A percentile compares a stretch with the other conserved stretches of the same genome.
phyloP scores from a whole-genome alignment of 2,113 vertebrate species.

The Hemichromis elongatus region DNA sequence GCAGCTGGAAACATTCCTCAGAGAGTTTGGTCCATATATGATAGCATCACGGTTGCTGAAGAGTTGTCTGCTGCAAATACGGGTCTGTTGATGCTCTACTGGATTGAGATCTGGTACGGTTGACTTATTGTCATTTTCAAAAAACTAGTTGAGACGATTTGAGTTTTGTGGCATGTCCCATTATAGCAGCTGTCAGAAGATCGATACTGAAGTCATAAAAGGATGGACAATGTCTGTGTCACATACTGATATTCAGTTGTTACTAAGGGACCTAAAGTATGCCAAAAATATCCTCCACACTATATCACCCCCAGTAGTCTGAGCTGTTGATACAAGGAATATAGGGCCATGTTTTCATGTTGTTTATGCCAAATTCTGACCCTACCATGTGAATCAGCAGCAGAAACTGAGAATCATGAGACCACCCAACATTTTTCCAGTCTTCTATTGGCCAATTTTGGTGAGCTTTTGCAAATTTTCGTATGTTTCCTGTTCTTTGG shows the following conservation, averaged over 20 bases:
- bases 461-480: background rate
- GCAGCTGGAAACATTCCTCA: background rate
- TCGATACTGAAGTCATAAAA: accelerated
- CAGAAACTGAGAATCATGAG: background rate
- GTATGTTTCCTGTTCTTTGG: background rate
- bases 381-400: background rate
- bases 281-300: background rate
- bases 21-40: background rate
- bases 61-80: background rate
- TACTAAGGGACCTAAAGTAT: background rate
- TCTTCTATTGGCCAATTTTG: background rate
- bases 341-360: accelerated
- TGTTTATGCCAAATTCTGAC: background rate
- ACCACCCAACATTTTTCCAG: background rate
- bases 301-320: background rate
- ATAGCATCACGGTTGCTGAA: background rate
- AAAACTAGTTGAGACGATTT: background rate
- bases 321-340: background rate
- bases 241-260: background rate
- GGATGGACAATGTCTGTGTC: background rate
- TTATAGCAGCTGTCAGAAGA: background rate
- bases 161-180: background rate
- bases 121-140: background rate
- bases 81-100: background rate
- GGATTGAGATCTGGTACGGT: background rate